These are phyloP conservation scores for Gorsachius goisagi DNA, from an alignment of 2,113 vertebrate genomes.

Conservation along the genomic window DNA sequence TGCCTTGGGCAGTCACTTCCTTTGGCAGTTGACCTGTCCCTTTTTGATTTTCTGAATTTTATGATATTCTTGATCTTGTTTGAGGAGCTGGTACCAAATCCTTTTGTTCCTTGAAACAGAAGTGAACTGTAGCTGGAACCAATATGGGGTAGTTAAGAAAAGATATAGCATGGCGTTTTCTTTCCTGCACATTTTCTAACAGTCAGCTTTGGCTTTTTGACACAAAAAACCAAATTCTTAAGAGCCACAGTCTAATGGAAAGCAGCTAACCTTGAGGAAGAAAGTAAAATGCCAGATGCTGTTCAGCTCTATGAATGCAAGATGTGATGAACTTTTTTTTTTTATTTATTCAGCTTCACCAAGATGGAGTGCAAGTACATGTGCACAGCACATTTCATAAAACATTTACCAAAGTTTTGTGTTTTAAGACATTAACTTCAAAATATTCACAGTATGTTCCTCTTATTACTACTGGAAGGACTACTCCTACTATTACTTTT, in stretches of 20 bases:
- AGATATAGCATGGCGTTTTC: not conserved
- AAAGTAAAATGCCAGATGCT: slow-evolving; percentile 8
- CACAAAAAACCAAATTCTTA: not conserved
- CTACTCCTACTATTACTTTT: not conserved
- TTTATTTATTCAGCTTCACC: not conserved
- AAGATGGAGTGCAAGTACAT: not conserved
- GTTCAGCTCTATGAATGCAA: not conserved
- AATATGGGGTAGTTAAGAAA: not conserved
- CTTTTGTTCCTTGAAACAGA: not conserved
- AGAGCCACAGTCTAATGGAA: slow-evolving; percentile 15
- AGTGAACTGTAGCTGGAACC: not conserved
- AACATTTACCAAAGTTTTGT: not conserved
- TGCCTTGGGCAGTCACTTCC: not conserved
- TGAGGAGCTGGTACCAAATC: not conserved
- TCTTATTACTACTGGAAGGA: not conserved
- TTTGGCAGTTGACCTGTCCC: not conserved
- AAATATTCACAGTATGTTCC: not conserved
- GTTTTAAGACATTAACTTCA: not conserved
- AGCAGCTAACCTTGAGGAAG: not conserved
- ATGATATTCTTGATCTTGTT: not conserved
- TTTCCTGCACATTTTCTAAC: not conserved
- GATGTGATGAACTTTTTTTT: not conserved
- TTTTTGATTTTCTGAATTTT: not conserved
- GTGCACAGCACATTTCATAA: not conserved
- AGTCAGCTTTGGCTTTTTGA: not conserved